Percentiles rank a stretch among this genome's conserved stretches.
Conservation (phyloP, 2,797 vertebrate species). For the Anguilla obscura region DNA sequence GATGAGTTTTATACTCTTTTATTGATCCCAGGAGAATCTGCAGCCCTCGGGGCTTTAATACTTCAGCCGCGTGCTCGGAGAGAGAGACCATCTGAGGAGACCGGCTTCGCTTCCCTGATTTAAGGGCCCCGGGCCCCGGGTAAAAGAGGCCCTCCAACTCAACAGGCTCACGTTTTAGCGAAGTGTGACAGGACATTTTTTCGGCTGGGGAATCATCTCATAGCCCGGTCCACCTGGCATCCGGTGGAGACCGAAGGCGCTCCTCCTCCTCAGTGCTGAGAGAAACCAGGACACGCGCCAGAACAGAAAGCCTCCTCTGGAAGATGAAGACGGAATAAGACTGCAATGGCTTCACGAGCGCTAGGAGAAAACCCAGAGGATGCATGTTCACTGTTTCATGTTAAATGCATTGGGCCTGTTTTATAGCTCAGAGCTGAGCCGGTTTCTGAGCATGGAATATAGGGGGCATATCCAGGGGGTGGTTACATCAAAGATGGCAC, state of each 20-base stretch:
- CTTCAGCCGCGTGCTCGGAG: conserved; percentile 1
- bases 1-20: conserved; percentile 13
- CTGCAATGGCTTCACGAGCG: background rate
- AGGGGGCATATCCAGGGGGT: background rate
- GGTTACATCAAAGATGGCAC: background rate
- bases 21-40: conserved; percentile 24
- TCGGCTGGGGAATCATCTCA: background rate
- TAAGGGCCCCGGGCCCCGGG: conserved; percentile 5
- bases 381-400: conserved; percentile 12
- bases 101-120: conserved; percentile 16
- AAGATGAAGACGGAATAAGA: conserved; percentile 6
- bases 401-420: conserved; percentile 12
- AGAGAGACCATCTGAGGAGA: conserved; percentile 17
- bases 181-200: conserved; percentile 16
- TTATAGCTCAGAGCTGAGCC: background rate
- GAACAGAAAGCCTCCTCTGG: conserved; percentile 8
- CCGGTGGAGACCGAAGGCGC: conserved; percentile 5
- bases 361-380: background rate
- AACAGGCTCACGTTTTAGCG: background rate
- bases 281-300: background rate
- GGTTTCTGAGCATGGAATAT: background rate
- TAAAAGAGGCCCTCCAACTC: conserved; percentile 19
- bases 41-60: background rate
- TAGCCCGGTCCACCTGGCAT: conserved; percentile 8
- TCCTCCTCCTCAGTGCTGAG: conserved; percentile 20